phyloP scores from a whole-genome alignment of 2,113 vertebrate species.

The Alethe castanea region DNA sequence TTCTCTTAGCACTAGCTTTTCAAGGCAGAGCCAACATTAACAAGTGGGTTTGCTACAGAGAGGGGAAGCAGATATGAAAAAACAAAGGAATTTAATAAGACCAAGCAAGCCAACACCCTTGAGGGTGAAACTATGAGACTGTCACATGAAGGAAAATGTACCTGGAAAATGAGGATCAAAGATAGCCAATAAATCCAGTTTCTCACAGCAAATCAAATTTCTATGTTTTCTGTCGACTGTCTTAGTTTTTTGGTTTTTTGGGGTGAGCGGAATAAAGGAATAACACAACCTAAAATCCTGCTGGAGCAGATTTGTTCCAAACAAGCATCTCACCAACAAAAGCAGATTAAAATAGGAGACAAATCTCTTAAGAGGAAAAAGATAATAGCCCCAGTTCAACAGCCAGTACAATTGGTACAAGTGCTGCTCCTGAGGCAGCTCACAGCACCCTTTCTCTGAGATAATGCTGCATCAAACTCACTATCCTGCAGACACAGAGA shows the following conservation, averaged over 20 bases:
- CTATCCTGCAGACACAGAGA: neutral
- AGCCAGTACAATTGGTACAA: neutral
- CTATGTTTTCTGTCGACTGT: neutral
- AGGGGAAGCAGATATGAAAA: neutral
- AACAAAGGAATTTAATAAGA: neutral
- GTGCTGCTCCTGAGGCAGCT: neutral
- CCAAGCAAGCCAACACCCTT: neutral
- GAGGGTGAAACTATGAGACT: neutral
- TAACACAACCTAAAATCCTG: neutral
- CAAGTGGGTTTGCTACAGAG: neutral
- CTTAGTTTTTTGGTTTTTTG: neutral
- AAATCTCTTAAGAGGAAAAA: neutral
- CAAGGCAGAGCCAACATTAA: neutral
- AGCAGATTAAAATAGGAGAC: neutral
- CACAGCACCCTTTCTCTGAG: neutral
- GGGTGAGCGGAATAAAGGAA: neutral
- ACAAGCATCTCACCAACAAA: neutral
- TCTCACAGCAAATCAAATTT: neutral
- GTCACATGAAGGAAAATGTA: neutral
- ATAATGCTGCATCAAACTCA: neutral
- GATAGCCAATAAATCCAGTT: neutral
- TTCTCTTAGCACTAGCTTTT: neutral
- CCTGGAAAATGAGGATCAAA: neutral
- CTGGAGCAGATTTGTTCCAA: neutral
- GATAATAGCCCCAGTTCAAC: neutral